Evolutionary conservation across 2,797 vertebrate genomes (phyloP).

Genomic region (Brachyalestes nurse): DNA sequence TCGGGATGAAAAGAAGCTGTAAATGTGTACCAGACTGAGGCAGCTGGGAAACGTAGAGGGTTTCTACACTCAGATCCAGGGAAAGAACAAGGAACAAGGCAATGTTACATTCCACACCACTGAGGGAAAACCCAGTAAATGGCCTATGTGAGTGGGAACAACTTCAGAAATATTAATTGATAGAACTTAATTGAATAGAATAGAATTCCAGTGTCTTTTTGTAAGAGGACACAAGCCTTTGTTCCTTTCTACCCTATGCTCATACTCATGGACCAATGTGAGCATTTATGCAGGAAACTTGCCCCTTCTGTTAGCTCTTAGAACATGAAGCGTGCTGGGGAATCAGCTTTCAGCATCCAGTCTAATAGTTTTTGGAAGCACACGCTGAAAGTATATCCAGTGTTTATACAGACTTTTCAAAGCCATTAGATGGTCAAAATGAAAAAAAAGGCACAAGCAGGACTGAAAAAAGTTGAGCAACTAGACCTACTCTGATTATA

Average conservation of each 20-base stretch:
- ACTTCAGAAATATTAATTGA: slow-evolving; percentile 57
- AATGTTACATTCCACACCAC: slow-evolving; percentile 30
- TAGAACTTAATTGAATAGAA: slow-evolving; percentile 64
- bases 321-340: slow-evolving; percentile 55
- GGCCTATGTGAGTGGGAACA: slow-evolving; percentile 67
- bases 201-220: slow-evolving; percentile 64
- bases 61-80: slow-evolving; percentile 60
- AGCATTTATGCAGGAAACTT: slow-evolving; percentile 65
- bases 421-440: slow-evolving; percentile 65
- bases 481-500: slow-evolving; percentile 47
- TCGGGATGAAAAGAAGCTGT: slow-evolving; percentile 48
- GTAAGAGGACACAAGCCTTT: slow-evolving; percentile 12
- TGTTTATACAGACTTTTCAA: slow-evolving; percentile 69
- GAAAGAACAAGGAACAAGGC: slow-evolving; percentile 24
- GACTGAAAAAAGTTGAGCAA: slow-evolving; percentile 55
- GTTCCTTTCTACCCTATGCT: slow-evolving; percentile 61
- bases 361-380: slow-evolving; percentile 70
- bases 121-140: slow-evolving; percentile 65
- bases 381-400: slow-evolving; percentile 70
- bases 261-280: slow-evolving; percentile 56
- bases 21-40: slow-evolving; percentile 70
- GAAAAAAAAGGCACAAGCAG: slow-evolving; percentile 26
- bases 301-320: slow-evolving; percentile 61
- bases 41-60: slow-evolving; percentile 59
- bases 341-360: slow-evolving; percentile 69